Percentiles rank a stretch among this genome's conserved stretches.
phyloP scores from a whole-genome alignment of 2,888 invertebrate species.

The Hypomecis atomaria region DNA sequence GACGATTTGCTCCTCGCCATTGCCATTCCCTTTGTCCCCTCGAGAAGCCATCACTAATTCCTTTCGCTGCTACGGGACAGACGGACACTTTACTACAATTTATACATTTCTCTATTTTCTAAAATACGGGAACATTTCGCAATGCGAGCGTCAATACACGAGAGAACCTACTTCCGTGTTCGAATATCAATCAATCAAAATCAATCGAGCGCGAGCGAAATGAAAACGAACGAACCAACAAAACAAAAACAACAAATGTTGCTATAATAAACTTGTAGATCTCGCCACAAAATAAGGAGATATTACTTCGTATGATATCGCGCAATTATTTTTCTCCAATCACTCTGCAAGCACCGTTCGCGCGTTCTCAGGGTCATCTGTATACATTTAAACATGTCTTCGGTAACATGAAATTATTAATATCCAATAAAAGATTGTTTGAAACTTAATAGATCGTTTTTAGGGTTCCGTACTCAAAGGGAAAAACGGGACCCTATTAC shows the following conservation, averaged over 20 bases:
- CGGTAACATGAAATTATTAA: no score
- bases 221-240: slow-evolving; percentile 46
- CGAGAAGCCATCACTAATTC: slow-evolving; percentile 82
- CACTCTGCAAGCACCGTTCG: no score
- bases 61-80: slow-evolving; percentile 60
- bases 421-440: no score
- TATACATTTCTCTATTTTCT: slow-evolving; percentile 69
- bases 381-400: no score
- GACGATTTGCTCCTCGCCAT: slow-evolving; percentile 87
- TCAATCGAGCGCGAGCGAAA: slow-evolving; percentile 38
- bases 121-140: slow-evolving; percentile 74
- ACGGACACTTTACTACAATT: slow-evolving; percentile 75
- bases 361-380: no score
- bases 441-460: no score
- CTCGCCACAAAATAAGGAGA: no score
- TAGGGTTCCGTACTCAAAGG: no score
- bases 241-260: slow-evolving; percentile 73
- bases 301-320: no score
- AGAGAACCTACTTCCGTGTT: slow-evolving; percentile 75
- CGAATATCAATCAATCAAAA: slow-evolving; percentile 65
- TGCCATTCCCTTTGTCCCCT: slow-evolving; percentile 85
- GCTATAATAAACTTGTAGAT: neutral
- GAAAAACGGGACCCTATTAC: no score
- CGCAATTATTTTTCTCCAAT: no score
- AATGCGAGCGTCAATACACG: slow-evolving; percentile 69